Evolutionary conservation across 2,888 invertebrate genomes (phyloP).

Genomic region (Lycophotia porphyrea): DNA sequence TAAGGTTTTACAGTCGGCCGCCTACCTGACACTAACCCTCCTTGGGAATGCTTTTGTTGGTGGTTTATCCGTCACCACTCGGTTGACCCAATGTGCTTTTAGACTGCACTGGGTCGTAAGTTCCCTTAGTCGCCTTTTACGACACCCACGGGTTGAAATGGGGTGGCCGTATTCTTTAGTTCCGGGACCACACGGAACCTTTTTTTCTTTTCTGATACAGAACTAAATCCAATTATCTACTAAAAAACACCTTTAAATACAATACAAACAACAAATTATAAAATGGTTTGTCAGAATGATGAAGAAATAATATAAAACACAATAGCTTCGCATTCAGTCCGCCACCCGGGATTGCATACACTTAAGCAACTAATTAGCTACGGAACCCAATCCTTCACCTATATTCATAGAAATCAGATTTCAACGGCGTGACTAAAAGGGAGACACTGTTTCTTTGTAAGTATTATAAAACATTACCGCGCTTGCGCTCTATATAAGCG

Average conservation of each 20-base stretch:
- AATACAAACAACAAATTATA: conserved; percentile 37
- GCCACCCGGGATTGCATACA: conserved; percentile 49
- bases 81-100: no score
- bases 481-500: conserved; percentile 68
- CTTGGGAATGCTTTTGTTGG: no score
- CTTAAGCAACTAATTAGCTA: conserved; percentile 56
- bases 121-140: no score
- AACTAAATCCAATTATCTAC: background rate
- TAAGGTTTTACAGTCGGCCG: no score
- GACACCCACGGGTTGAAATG: no score
- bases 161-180: no score
- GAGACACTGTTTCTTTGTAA: conserved; percentile 65
- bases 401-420: conserved; percentile 65
- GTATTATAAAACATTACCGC: conserved; percentile 70
- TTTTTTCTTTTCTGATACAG: no score
- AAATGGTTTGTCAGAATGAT: conserved; percentile 34
- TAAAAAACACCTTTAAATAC: conserved; percentile 10
- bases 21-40: no score
- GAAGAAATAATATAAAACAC: conserved; percentile 52
- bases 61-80: no score
- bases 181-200: no score
- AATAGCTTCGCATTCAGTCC: conserved; percentile 43
- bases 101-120: no score
- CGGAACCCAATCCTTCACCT: conserved; percentile 65
- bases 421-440: conserved; percentile 79